These are phyloP conservation scores for Hypanus sabinus DNA, from an alignment of 2,113 vertebrate genomes.

Conservation along the genomic window DNA sequence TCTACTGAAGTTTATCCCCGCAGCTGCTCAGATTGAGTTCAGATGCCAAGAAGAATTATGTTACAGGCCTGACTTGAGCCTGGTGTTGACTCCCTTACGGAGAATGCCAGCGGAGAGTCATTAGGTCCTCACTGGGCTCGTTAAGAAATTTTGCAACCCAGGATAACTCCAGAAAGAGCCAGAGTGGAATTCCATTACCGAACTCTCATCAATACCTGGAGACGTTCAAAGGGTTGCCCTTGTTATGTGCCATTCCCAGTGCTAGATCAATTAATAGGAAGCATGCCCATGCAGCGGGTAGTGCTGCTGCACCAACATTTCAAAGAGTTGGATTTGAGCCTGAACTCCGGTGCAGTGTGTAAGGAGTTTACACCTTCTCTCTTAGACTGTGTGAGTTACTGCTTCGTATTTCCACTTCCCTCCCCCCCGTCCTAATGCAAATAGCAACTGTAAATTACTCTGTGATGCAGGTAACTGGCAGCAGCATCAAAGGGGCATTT, in stretches of 20 bases:
- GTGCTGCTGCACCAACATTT: too few species aligned
- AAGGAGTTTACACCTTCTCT: too few species aligned
- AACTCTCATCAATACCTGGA: too few species aligned
- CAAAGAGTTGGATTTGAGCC: too few species aligned
- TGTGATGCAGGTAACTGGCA: too few species aligned
- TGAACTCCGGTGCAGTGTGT: too few species aligned
- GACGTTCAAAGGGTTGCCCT: not conserved
- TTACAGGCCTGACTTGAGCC: not conserved
- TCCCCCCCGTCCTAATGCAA: too few species aligned
- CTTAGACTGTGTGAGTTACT: too few species aligned
- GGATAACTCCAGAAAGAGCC: not conserved
- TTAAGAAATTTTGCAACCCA: not conserved
- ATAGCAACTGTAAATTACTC: too few species aligned
- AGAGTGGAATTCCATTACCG: not conserved
- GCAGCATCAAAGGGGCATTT: too few species aligned
- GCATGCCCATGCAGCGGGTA: too few species aligned
- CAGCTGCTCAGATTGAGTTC: slow-evolving; percentile 3
- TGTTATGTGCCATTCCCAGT: not conserved
- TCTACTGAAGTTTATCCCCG: slow-evolving; percentile 11
- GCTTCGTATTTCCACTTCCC: too few species aligned
- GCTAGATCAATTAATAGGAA: not conserved
- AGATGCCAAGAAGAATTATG: not conserved
- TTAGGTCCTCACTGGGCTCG: not conserved
- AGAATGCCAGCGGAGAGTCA: not conserved
- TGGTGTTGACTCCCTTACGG: not conserved